phyloP scores from a whole-genome alignment of 2,797 vertebrate genomes.

The Gymnoscopelus microlampas region DNA sequence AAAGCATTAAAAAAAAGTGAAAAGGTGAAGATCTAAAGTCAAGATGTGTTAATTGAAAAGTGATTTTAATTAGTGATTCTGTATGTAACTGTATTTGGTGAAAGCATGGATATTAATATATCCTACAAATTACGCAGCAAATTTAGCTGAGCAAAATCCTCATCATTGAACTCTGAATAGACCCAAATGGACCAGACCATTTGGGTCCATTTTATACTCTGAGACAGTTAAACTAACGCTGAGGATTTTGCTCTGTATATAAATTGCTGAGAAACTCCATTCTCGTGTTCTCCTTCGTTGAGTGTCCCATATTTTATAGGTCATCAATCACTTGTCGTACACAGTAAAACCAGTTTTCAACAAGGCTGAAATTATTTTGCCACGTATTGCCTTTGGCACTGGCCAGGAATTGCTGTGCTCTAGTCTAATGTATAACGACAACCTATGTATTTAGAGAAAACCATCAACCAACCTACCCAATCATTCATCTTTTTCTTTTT shows the following conservation, averaged over 20 bases:
- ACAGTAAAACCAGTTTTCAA: neutral
- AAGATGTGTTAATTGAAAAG: neutral
- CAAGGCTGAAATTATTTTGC: conserved; percentile 36
- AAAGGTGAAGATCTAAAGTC: neutral
- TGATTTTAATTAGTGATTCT: neutral
- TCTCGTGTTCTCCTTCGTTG: too few relatives aligned
- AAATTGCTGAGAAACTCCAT: neutral
- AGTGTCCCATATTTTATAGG: neutral
- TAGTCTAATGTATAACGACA: conserved; percentile 40
- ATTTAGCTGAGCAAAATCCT: too few relatives aligned
- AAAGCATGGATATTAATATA: too few relatives aligned
- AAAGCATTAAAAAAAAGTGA: too few relatives aligned
- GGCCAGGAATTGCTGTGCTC: conserved; percentile 36
- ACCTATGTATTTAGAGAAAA: conserved; percentile 17
- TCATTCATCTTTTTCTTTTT: conserved; percentile 28
- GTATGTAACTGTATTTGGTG: neutral
- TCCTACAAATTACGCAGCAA: too few relatives aligned
- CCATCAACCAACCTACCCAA: conserved; percentile 21
- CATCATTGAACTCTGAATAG: too few relatives aligned
- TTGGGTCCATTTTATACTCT: neutral
- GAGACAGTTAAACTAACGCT: too few relatives aligned
- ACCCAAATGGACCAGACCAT: neutral
- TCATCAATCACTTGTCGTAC: too few relatives aligned
- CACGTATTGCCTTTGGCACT: conserved; percentile 5
- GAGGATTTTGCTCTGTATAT: neutral